These are phyloP conservation scores for Climacteris rufus DNA, from an alignment of 2,113 vertebrate genomes.

Conservation along the genomic window DNA sequence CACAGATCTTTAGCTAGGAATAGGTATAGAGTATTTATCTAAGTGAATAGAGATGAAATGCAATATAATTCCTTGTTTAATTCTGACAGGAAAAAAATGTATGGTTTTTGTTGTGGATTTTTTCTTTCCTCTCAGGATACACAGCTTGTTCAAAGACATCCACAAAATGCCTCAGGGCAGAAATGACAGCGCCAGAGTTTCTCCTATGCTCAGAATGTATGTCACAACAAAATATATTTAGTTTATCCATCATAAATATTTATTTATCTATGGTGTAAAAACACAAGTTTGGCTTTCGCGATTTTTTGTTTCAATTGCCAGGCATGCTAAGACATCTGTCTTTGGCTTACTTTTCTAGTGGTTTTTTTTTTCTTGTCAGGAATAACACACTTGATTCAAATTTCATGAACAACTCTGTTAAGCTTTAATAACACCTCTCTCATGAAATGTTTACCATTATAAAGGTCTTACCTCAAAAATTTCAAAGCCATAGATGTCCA, in stretches of 20 bases:
- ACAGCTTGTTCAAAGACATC: background rate
- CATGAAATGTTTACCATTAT: background rate
- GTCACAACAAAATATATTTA: background rate
- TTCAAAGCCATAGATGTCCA: slow-evolving; percentile 99
- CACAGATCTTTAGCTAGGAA: background rate
- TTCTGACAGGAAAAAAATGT: background rate
- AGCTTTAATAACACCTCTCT: background rate
- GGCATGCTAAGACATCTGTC: background rate
- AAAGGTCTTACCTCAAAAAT: slow-evolving; percentile 93
- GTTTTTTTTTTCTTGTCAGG: background rate
- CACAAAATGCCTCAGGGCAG: background rate
- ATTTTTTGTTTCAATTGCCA: background rate
- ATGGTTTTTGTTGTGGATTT: background rate
- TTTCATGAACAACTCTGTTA: background rate
- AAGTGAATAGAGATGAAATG: background rate
- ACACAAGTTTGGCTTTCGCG: background rate
- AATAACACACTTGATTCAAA: background rate
- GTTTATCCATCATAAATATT: background rate
- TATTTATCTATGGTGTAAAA: background rate
- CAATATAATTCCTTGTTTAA: background rate
- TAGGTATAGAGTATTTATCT: background rate
- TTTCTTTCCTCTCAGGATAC: background rate
- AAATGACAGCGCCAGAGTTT: background rate
- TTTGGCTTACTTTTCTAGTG: background rate
- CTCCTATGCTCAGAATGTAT: background rate